phyloP scores from a whole-genome alignment of 1,140 invertebrate species.

The Zaprionus nigranus region DNA sequence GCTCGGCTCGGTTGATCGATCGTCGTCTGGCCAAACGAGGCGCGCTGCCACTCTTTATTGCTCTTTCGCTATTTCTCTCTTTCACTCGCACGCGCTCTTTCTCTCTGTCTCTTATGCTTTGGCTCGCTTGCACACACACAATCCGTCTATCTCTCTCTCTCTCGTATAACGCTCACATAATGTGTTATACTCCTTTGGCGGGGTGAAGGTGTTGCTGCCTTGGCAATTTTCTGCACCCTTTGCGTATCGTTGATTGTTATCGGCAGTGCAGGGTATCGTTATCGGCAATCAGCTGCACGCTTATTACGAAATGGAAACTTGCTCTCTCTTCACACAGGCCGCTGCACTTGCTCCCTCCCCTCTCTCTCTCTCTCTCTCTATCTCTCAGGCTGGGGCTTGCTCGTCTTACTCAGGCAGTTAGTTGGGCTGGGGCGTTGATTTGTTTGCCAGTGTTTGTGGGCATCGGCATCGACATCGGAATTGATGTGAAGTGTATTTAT shows the following conservation, averaged over 20 bases:
- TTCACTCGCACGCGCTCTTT: not conserved
- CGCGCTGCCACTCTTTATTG: conserved; percentile 25
- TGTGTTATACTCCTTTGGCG: conserved; percentile 6
- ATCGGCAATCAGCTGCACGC: conserved; percentile 35
- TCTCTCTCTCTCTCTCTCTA: conserved; percentile 10
- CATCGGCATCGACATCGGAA: conserved; percentile 27
- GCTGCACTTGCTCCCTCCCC: not conserved
- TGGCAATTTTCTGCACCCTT: conserved; percentile 11
- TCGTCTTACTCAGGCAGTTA: not conserved
- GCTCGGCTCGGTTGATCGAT: conserved; percentile 52
- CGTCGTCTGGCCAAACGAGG: conserved; percentile 42
- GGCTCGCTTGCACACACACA: not conserved
- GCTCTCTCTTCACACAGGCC: conserved; percentile 5
- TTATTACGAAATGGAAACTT: conserved; percentile 34
- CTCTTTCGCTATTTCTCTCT: conserved; percentile 12
- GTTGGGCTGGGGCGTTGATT: conserved; percentile 30
- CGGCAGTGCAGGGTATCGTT: conserved; percentile 15
- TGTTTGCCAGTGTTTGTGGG: conserved; percentile 68
- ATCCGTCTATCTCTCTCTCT: not conserved
- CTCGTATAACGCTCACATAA: not conserved
- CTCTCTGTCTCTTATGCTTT: not conserved
- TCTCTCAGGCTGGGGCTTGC: not conserved
- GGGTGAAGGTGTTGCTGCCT: conserved; percentile 8
- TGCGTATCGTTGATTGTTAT: conserved; percentile 15
- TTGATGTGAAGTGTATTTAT: conserved; percentile 63